Evolutionary conservation across 2,113 vertebrate genomes (phyloP).

Genomic region (Lophotis ruficrista): DNA sequence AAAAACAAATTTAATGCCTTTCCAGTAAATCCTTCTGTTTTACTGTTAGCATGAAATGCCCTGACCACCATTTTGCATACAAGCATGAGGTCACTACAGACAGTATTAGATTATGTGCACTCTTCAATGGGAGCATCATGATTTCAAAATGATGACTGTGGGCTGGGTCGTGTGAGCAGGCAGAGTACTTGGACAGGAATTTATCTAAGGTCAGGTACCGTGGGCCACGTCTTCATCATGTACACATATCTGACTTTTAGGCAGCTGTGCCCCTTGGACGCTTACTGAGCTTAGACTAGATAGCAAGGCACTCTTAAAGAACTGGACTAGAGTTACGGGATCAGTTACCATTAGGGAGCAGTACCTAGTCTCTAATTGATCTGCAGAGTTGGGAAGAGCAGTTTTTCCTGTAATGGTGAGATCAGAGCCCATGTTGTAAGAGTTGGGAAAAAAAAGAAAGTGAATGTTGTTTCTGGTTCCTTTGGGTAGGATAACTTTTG

Average conservation of each 20-base stretch:
- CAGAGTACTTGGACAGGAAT: background rate
- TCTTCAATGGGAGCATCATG: background rate
- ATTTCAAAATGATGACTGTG: background rate
- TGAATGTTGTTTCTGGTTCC: background rate
- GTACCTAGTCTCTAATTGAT: background rate
- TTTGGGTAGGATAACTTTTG: background rate
- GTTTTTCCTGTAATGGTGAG: background rate
- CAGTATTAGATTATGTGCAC: background rate
- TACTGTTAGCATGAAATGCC: background rate
- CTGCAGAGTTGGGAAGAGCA: background rate
- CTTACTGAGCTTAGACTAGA: background rate
- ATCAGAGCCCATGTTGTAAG: background rate
- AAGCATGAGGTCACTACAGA: background rate
- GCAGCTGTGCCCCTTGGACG: background rate
- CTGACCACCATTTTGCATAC: background rate
- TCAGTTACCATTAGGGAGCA: background rate
- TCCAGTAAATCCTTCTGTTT: constrained; percentile 27
- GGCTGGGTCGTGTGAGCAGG: background rate
- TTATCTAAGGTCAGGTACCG: background rate
- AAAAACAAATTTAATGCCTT: constrained; percentile 11
- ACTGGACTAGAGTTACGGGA: background rate
- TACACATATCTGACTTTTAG: background rate
- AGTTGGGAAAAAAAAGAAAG: background rate
- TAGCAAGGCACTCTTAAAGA: background rate
- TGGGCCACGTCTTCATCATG: background rate